phyloP scores from a whole-genome alignment of 1,140 invertebrate species.

The Neoseiulus cucumeris region DNA sequence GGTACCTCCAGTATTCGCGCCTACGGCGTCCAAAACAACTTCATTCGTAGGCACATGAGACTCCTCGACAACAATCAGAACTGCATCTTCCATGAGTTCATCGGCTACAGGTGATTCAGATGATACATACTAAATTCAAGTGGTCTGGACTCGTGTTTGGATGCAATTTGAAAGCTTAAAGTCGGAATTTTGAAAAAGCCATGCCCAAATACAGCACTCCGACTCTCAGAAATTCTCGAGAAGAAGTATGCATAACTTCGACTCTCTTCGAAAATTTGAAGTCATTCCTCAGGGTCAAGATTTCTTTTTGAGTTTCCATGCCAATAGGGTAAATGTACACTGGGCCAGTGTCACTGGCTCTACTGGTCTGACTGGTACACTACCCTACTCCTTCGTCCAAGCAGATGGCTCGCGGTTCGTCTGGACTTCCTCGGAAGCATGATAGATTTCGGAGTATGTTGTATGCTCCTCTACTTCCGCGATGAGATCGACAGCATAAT shows the following conservation, averaged over 20 bases:
- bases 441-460: conserved; percentile 20
- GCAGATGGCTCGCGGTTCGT: conserved; percentile 12
- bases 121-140: background rate
- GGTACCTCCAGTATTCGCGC: conserved; percentile 31
- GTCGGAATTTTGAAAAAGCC: background rate
- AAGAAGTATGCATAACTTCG: background rate
- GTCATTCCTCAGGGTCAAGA: background rate
- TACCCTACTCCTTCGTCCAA: background rate
- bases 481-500: conserved; percentile 17
- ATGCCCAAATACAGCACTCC: background rate
- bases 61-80: conserved; percentile 25
- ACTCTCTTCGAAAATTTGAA: background rate
- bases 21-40: conserved; percentile 23
- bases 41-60: conserved; percentile 22
- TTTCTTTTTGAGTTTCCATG: background rate
- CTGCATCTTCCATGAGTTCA: conserved; percentile 21
- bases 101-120: conserved; percentile 16
- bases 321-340: background rate
- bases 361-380: background rate
- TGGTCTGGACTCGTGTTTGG: background rate
- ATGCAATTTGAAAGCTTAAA: background rate
- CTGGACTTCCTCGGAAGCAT: conserved; percentile 19
- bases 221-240: background rate
- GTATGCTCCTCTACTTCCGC: conserved; percentile 22
- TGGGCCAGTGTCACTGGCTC: background rate